These are phyloP conservation scores for Drosophila repletoides DNA, from an alignment of 1,140 invertebrate genomes.

Conservation along the genomic window DNA sequence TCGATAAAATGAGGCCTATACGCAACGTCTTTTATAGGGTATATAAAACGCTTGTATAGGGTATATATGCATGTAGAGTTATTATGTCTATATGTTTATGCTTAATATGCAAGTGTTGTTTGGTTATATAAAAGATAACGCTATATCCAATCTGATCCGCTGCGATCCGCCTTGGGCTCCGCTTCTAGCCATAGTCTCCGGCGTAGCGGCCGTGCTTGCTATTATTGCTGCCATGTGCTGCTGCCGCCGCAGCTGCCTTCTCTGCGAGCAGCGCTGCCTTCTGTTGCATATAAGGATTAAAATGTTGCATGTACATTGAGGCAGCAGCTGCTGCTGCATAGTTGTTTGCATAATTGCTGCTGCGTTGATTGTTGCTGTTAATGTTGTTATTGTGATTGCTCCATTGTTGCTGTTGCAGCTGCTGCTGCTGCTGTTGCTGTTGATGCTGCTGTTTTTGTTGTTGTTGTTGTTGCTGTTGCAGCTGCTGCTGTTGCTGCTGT, in stretches of 20 bases:
- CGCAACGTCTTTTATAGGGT: constrained; percentile 50
- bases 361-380: constrained; percentile 15
- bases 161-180: background rate
- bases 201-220: constrained; percentile 62
- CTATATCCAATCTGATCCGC: background rate
- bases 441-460: constrained; percentile 30
- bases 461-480: constrained; percentile 38
- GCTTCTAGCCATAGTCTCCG: constrained; percentile 60
- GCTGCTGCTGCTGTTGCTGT: constrained; percentile 16
- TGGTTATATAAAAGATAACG: constrained; percentile 20
- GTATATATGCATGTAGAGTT: constrained; percentile 44
- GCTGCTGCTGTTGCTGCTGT: constrained; percentile 43
- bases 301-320: constrained; percentile 75
- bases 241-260: constrained; percentile 51
- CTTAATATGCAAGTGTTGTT: constrained; percentile 55
- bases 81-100: constrained; percentile 29
- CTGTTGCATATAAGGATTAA: constrained; percentile 75
- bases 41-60: constrained; percentile 28
- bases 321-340: constrained; percentile 67
- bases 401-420: constrained; percentile 42
- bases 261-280: constrained; percentile 66
- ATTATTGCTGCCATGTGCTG: constrained; percentile 18
- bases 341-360: constrained; percentile 59
- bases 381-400: constrained; percentile 35
- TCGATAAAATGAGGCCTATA: constrained; percentile 68